A percentile compares a stretch with the other conserved stretches of the same genome.
Conservation (phyloP, 2,113 vertebrate genomes). For the Brachypteracias leptosomus region DNA sequence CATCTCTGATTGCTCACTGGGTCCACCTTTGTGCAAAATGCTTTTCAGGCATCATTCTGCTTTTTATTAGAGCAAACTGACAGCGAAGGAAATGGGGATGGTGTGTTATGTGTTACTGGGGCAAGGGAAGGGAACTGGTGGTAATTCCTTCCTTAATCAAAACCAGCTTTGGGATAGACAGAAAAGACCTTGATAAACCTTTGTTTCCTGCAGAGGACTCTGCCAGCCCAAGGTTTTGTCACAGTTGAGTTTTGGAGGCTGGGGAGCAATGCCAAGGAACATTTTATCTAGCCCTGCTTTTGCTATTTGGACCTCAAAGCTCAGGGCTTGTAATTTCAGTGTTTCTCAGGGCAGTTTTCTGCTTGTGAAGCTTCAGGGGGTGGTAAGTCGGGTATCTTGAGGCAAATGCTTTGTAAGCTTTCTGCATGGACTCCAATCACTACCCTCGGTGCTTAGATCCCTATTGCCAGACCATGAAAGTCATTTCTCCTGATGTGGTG, state of each 20-base stretch:
- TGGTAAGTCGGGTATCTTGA: neutral
- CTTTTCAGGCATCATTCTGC: constrained; percentile 48
- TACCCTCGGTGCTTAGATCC: neutral
- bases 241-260: neutral
- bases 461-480: neutral
- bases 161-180: neutral
- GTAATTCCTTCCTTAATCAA: constrained; percentile 28
- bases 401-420: neutral
- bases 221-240: neutral
- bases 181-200: constrained; percentile 49
- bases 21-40: neutral
- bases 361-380: neutral
- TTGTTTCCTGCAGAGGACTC: neutral
- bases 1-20: neutral
- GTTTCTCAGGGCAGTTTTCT: neutral
- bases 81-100: neutral
- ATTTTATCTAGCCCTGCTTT: neutral
- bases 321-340: neutral
- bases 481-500: neutral
- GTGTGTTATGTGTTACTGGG: constrained; percentile 42
- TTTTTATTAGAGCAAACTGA: constrained; percentile 59
- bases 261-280: neutral
- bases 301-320: neutral
- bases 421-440: neutral
- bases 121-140: constrained; percentile 29